Evolutionary conservation across 2,797 vertebrate genomes (phyloP), one percentile per base, ranked within the genome.

Genomic region (Amniataba percoides): DNA sequence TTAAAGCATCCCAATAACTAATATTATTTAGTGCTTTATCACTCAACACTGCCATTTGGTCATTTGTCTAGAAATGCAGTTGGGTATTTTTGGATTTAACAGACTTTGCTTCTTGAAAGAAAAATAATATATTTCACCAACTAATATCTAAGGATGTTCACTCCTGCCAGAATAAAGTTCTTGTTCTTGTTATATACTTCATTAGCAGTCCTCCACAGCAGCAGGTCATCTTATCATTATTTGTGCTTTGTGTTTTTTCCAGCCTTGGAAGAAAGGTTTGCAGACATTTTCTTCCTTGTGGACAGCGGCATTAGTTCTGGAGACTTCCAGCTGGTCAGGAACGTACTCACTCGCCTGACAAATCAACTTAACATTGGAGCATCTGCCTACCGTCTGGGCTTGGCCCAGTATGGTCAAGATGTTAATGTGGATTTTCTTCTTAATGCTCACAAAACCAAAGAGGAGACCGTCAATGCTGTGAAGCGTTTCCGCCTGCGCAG

Each of bases 231-330:
- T 23, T 1, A 7, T 15, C 39, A 11, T 49, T 60, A 15, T 23
- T 15, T 40, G 60, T 52, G 11, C 0, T 45, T 55, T 55, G 1
- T 39, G 58, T 27, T 59, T 21, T 19, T 68, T 89, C 71, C 86
- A 96, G 95, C 93, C 4, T 73, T 95, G 76, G 73, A 76, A 19
- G 92, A 95, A 80, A 91, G 19, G 59, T 96, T 94, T 88, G 91
- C 92, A 16, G 96, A 97, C 58, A 89, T 97, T 34, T 92, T 97
- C 84, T 95, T 97, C 82, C 92, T 97, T 58, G 74, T 96, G 31
- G 96, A 97, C 74, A 91, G 93, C 0, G 92, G 93, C 7, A 21
- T 92, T 7, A 65, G 56, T 3, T 0, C 1, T 18, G 0, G 18
- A 34, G 83, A 93, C 43, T 95, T 94, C 71, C 87, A 88, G 70